Evolutionary conservation across 2,888 invertebrate species (phyloP).

Genomic region (Aelia acuminata): DNA sequence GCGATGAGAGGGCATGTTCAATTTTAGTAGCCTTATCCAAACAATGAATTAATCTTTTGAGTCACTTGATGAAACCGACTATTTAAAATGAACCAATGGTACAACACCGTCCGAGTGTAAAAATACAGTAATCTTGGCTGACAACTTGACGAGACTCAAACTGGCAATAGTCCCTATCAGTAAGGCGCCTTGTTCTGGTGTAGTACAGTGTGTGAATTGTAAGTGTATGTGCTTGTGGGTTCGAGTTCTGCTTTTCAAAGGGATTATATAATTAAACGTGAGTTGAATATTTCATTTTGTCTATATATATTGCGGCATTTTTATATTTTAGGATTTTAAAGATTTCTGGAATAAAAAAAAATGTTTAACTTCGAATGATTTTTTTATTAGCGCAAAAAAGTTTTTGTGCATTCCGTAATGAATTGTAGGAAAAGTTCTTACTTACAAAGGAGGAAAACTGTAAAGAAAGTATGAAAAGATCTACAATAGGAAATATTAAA

Average conservation of each 20-base stretch:
- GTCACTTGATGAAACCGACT: background rate
- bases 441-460: too few species aligned
- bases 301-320: too few species aligned
- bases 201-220: background rate
- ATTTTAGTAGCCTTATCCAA: background rate
- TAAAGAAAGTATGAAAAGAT: too few species aligned
- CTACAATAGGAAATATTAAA: too few species aligned
- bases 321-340: too few species aligned
- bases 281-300: background rate
- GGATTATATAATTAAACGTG: background rate
- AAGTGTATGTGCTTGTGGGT: background rate
- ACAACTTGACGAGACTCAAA: conserved; percentile 27
- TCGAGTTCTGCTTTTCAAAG: background rate
- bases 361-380: too few species aligned
- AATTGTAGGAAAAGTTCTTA: too few species aligned
- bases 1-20: background rate
- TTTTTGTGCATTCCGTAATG: too few species aligned
- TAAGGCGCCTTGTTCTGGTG: background rate
- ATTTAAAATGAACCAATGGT: conserved; percentile 27
- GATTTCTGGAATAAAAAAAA: too few species aligned
- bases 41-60: conserved; percentile 6
- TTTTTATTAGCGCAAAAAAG: too few species aligned
- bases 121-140: conserved; percentile 48
- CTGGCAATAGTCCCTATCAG: conserved; percentile 11
- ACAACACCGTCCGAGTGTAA: conserved; percentile 21